Percentiles rank a stretch among this genome's conserved stretches.
phyloP scores from a whole-genome alignment of 2,113 vertebrate genomes.

The Caretta caretta region DNA sequence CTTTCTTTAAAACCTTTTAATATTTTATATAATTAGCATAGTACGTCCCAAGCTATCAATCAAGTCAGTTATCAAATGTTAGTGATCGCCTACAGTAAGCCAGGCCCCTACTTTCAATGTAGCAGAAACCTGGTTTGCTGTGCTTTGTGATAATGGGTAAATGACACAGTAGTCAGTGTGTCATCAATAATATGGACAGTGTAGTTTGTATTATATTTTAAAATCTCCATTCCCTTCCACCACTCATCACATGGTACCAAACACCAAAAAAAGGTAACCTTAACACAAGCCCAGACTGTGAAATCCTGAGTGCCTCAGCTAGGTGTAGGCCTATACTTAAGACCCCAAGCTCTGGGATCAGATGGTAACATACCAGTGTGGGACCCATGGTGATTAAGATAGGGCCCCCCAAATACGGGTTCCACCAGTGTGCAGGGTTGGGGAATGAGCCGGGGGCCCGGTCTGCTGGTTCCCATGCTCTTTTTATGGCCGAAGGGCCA shows the following conservation, averaged over 20 bases:
- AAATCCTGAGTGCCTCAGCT: background rate
- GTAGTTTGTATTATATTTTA: too few relatives aligned
- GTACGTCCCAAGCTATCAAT: conserved; percentile 36
- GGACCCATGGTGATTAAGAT: background rate
- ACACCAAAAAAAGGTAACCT: too few relatives aligned
- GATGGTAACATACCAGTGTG: background rate
- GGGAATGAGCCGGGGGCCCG: too few relatives aligned
- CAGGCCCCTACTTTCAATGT: background rate
- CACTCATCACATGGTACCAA: too few relatives aligned
- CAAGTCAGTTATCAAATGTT: conserved; percentile 43
- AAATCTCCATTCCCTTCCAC: too few relatives aligned
- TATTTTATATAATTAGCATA: conserved; percentile 46
- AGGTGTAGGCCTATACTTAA: background rate
- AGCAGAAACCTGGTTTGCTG: background rate
- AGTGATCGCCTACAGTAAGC: conserved; percentile 38
- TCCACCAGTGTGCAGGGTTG: too few relatives aligned
- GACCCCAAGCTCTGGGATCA: background rate
- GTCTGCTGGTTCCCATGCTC: too few relatives aligned
- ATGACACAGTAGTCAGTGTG: conserved; percentile 21
- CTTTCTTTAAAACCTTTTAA: conserved; percentile 10
- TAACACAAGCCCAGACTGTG: too few relatives aligned
- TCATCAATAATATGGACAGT: too few relatives aligned
- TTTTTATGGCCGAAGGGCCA: too few relatives aligned
- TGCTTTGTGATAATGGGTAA: conserved; percentile 24
- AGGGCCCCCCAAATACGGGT: background rate